Evolutionary conservation across 1,140 invertebrate genomes (phyloP), one percentile per base, ranked within the genome.

Genomic region (Apolygus lucorum): DNA sequence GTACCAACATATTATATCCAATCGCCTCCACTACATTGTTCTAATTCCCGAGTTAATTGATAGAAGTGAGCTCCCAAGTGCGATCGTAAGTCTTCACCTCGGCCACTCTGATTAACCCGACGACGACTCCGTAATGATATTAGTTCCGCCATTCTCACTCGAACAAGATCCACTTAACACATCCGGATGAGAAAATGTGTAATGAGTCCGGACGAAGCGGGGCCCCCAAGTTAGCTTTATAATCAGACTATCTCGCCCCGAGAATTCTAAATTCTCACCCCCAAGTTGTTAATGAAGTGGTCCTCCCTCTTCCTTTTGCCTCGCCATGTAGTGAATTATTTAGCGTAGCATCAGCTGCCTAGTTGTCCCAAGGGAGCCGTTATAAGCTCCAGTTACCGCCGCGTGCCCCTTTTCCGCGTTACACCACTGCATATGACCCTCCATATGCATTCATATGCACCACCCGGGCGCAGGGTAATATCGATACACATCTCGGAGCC

Each of bases 381-480:
- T 59, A 59, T 59, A 59, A 59, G 8, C 54, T 59, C 22, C 11
- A 4, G 8, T 4, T 17, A 8, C 22, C 54, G 13, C 54, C 54
- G 13, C 8, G 54, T 11, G 22, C 11, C 54, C 13, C 54, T 24
- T 11, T 17, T 17, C 8, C 54, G 13, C 13, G 13, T 59, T 59
- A 24, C 54, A 22, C 54, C 54, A 59, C 22, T 59, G 54, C 54
- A 59, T 24, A 24, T 59, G 22, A 59, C 34, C 54, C 22, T 59
- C 54, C n/a, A n/a, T 24, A 59, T 59, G 54, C 54, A 59, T 59
- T 59, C 54, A 59, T 59, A 59, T 59, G 54, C 54, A 59, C 54
- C 54, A 24, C 22, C 54, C 22, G 4, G 22, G 54, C 54, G 54
- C 54, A 59, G 8, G 22, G 22, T 13, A 17, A 59, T 59, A 59